Evolutionary conservation across 1,140 invertebrate genomes (phyloP), one percentile per base, ranked within the genome.

Genomic region (Lucilia cuprina): DNA sequence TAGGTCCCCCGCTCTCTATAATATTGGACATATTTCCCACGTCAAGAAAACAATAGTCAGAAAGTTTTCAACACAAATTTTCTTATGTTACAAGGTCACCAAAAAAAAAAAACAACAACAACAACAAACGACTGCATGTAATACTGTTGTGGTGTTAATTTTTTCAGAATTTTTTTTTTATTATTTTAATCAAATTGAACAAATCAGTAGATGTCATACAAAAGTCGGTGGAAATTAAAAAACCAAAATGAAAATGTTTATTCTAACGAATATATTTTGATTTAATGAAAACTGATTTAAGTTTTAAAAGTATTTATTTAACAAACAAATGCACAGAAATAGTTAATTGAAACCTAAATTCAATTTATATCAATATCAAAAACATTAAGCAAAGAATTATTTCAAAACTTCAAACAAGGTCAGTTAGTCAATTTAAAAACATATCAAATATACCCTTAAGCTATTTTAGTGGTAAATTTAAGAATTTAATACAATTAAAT

Each of bases 41-140:
- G 10, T 60, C 55, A 70, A 25, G 21, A 5, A 10, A 70, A 70
- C 65, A 70, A 70, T 70, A 70, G 65, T 70, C n/a, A 19, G 65
- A 70, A 70, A 70, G 65, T 70, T 70, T 70, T 70, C 65, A 70
- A 70, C 65, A 70, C n/a, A 70, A 70, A 70, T 70, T 21, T 70
- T 70, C 65, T 70, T 70, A 70, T 70, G 65, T 70, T 70, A 70
- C 65, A 70, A 70, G 65, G 65, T 70, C n/a, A 70, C 10, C 19
- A 10, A 21, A 70, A 21, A 21, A 70, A 10, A 60, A 60, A 14
- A n/a, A n/a, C n/a, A n/a, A n/a, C n/a, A n/a, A 60, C 14, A 60
- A n/a, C 17, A 17, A n/a, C 55, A 17, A n/a, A 60, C 14, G 14
- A 60, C 55, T n/a, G 14, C 25, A 30, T 60, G 5, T 60, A n/a